phyloP scores from a whole-genome alignment of 2,888 invertebrate genomes.

The Athalia rosae region DNA sequence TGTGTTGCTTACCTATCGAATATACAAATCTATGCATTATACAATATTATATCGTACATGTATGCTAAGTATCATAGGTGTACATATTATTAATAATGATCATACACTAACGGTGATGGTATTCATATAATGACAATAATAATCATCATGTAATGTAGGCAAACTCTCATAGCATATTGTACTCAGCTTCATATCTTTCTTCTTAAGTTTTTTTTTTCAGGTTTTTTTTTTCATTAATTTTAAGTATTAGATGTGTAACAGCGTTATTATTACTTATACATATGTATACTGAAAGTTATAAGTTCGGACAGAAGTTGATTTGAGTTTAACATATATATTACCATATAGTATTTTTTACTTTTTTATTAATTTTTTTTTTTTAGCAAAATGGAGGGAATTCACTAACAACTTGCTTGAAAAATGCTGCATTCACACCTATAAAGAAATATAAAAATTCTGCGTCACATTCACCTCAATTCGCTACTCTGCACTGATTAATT shows the following conservation, averaged over 20 bases:
- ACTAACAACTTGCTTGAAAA: constrained; percentile 70
- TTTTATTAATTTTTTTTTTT: constrained; percentile 55
- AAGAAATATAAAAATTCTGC: constrained; percentile 69
- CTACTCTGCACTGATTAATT: constrained; percentile 24
- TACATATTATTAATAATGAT: constrained; percentile 59
- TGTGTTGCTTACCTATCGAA: constrained; percentile 63
- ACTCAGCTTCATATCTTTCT: constrained; percentile 65
- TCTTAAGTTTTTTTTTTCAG: not conserved
- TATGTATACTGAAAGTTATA: constrained; percentile 47
- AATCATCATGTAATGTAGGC: constrained; percentile 61
- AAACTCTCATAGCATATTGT: constrained; percentile 67
- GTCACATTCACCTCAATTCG: constrained; percentile 52
- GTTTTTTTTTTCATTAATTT: not conserved
- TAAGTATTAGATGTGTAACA: constrained; percentile 6
- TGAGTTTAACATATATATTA: constrained; percentile 59
- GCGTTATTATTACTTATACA: constrained; percentile 59
- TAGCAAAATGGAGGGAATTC: constrained; percentile 72
- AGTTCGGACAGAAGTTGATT: constrained; percentile 71
- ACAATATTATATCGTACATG: constrained; percentile 42
- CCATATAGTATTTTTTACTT: constrained; percentile 51
- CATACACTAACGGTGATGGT: constrained; percentile 55
- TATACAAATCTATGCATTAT: constrained; percentile 68
- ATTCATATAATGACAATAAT: constrained; percentile 58
- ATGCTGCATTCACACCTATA: constrained; percentile 66
- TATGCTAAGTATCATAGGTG: constrained; percentile 41